These are phyloP conservation scores for Pampus argenteus DNA, from an alignment of 2,797 vertebrate genomes.

Conservation along the genomic window DNA sequence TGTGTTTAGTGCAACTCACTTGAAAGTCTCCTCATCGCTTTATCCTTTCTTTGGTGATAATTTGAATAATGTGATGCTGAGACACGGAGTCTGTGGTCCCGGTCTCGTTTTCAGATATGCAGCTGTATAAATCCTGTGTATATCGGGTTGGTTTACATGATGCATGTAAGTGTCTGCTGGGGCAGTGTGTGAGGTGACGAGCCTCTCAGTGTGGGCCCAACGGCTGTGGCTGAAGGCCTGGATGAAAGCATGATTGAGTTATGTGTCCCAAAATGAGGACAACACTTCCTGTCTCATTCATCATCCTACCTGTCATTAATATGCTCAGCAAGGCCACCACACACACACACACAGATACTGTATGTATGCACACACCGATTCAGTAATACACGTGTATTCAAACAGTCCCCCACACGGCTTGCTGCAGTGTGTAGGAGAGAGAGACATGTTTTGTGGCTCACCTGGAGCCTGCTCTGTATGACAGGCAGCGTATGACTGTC, in stretches of 20 bases:
- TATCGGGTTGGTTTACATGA: neutral
- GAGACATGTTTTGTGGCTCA: slow-evolving; percentile 45
- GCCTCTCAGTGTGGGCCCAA: slow-evolving; percentile 21
- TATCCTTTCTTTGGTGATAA: slow-evolving; percentile 13
- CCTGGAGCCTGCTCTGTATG: slow-evolving; percentile 51
- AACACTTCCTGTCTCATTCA: slow-evolving; percentile 58
- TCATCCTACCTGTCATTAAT: slow-evolving; percentile 59
- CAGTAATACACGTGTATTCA: neutral
- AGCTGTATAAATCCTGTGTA: neutral
- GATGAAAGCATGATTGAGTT: slow-evolving; percentile 60
- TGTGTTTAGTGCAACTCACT: slow-evolving; percentile 47
- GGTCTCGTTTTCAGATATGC: neutral
- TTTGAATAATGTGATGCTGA: slow-evolving; percentile 8
- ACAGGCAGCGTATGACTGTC: slow-evolving; percentile 61
- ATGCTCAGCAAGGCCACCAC: slow-evolving; percentile 11
- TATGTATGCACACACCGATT: slow-evolving; percentile 5
- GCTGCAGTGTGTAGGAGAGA: slow-evolving; percentile 29
- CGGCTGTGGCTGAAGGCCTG: slow-evolving; percentile 40
- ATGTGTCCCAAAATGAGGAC: slow-evolving; percentile 59
- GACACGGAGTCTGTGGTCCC: neutral
- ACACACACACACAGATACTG: neutral
- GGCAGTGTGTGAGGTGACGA: slow-evolving; percentile 4
- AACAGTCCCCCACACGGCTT: slow-evolving; percentile 6
- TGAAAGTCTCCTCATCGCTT: slow-evolving; percentile 31
- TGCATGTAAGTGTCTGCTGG: slow-evolving; percentile 12